Evolutionary conservation across 2,888 invertebrate genomes (phyloP).

Genomic region (Himalopsyche tibetana): DNA sequence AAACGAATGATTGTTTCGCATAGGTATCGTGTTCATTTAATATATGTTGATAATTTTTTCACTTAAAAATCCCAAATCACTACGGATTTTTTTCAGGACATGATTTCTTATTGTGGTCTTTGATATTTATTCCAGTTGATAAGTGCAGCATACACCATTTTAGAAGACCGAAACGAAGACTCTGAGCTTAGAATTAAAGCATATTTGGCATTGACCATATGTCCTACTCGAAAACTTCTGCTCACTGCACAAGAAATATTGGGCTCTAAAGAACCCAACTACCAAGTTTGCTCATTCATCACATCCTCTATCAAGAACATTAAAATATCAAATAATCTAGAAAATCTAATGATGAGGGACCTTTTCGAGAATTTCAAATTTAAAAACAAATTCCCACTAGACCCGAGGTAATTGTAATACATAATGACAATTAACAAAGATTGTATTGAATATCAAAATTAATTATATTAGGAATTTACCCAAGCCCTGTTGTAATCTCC

Average conservation of each 20-base stretch:
- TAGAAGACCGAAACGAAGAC: conserved; percentile 86
- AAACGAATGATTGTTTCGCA: too few relatives aligned
- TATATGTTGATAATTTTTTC: too few relatives aligned
- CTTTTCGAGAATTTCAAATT: conserved; percentile 77
- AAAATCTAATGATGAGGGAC: conserved; percentile 78
- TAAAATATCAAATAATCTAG: conserved; percentile 85
- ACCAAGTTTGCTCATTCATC: conserved; percentile 95
- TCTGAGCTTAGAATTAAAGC: conserved; percentile 92
- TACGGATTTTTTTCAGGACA: background rate
- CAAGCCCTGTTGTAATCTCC: background rate
- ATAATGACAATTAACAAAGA: background rate
- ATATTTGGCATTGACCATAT: conserved; percentile 86
- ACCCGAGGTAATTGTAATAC: conserved; percentile 77
- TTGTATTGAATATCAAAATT: background rate
- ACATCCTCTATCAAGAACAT: conserved; percentile 87
- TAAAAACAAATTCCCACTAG: conserved; percentile 79
- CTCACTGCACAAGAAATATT: conserved; percentile 83
- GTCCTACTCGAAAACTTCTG: conserved; percentile 84
- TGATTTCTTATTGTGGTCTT: background rate
- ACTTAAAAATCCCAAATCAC: too few relatives aligned
- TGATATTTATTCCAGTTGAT: conserved; percentile 69
- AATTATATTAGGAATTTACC: background rate
- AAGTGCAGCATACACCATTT: conserved; percentile 78
- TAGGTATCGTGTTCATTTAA: too few relatives aligned
- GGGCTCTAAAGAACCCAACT: conserved; percentile 82